Percentiles rank a stretch among this genome's conserved stretches.
Evolutionary conservation across 2,888 invertebrate species (phyloP).

Genomic region (Dastarcus helophoroides): DNA sequence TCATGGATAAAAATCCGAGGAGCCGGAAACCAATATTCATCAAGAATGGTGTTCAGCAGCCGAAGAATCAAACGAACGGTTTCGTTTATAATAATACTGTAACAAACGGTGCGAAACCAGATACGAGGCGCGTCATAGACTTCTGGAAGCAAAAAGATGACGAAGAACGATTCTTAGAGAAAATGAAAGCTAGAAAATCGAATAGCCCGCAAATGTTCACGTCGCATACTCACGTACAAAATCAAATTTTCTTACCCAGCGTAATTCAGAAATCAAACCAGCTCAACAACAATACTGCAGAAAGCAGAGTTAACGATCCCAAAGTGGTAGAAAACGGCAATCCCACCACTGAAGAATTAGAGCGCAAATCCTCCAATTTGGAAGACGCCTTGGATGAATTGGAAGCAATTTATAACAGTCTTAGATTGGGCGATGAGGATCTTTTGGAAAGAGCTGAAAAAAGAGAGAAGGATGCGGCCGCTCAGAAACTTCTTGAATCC

Average conservation of each 20-base stretch:
- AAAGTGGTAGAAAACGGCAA: conserved; percentile 1
- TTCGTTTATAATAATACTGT: conserved; percentile 3
- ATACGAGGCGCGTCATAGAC: conserved; percentile 43
- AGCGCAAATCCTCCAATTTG: conserved; percentile 63
- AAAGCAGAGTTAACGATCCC: conserved; percentile 13
- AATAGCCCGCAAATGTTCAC: conserved; percentile 32
- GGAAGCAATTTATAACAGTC: conserved; percentile 82
- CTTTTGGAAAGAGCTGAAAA: conserved; percentile 68
- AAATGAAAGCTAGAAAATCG: conserved; percentile 14
- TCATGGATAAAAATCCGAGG: conserved; percentile 60
- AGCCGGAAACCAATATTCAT: conserved; percentile 63
- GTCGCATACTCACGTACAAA: conserved; percentile 30
- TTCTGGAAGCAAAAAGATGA: conserved; percentile 55
- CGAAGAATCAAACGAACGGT: conserved; percentile 13
- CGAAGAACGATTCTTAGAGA: conserved; percentile 29
- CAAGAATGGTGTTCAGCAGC: conserved; percentile 40
- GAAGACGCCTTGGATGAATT: conserved; percentile 82
- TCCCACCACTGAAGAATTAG: conserved; percentile 28
- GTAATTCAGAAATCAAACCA: conserved; percentile 16
- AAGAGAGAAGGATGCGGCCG: conserved; percentile 43
- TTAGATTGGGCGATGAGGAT: conserved; percentile 75
- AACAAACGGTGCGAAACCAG: conserved; percentile 21
- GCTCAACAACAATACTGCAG: conserved; percentile 7
- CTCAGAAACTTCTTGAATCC: conserved; percentile 23
- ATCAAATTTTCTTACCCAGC: conserved; percentile 31